Conservation (phyloP, 2,113 vertebrate species). For the Bubo scandiacus region DNA sequence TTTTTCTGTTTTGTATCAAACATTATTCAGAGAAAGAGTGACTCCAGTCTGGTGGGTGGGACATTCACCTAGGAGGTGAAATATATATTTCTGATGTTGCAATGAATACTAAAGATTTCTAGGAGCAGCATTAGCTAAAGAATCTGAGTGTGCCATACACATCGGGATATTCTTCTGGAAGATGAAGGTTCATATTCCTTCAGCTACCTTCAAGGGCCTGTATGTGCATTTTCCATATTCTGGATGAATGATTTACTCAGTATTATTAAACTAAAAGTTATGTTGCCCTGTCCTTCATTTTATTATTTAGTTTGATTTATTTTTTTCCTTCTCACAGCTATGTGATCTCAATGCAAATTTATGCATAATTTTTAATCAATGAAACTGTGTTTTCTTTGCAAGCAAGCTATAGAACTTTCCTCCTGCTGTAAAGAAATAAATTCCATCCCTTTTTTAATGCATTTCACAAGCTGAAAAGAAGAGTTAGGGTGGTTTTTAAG, state of each 20-base stretch:
- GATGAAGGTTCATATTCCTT: neutral
- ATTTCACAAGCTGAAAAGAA: neutral
- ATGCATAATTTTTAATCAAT: neutral
- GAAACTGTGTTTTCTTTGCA: neutral
- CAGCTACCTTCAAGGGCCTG: neutral
- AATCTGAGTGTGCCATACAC: neutral
- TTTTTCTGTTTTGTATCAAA: neutral
- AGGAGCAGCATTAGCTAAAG: neutral
- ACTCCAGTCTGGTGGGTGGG: neutral
- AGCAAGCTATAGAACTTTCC: neutral
- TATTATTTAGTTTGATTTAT: neutral
- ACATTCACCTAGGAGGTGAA: neutral
- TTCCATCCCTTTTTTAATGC: neutral
- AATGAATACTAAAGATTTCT: neutral
- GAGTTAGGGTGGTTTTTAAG: neutral
- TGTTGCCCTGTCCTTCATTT: neutral
- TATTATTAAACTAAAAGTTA: neutral
- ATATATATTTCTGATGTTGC: neutral
- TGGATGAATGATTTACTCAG: neutral
- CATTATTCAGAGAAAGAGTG: neutral
- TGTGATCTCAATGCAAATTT: neutral
- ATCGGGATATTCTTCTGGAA: neutral
- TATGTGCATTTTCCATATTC: neutral
- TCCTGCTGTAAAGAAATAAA: neutral
- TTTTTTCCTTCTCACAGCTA: neutral